Evolutionary conservation across 2,113 vertebrate species (phyloP).

Genomic region (Tetrao urogallus): DNA sequence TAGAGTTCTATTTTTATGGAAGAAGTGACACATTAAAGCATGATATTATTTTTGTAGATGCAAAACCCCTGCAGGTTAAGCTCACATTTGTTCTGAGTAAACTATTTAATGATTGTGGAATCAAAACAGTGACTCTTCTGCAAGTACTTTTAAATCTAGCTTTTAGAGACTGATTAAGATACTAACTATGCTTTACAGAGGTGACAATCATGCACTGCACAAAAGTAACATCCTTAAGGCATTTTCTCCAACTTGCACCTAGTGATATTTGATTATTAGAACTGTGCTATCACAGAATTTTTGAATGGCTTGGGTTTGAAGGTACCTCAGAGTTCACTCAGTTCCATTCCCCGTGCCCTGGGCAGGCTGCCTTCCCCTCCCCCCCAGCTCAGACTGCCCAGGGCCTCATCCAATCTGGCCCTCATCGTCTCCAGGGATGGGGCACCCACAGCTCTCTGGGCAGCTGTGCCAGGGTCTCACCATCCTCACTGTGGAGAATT

Average conservation of each 20-base stretch:
- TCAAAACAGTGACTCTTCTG: conserved; percentile 19
- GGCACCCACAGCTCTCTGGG: too few relatives aligned
- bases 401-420: not conserved
- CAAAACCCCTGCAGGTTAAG: conserved; percentile 15
- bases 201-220: not conserved
- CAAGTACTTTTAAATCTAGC: not conserved
- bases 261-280: not conserved
- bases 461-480: not conserved
- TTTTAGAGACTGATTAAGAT: conserved; percentile 25
- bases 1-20: not conserved
- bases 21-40: not conserved
- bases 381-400: not conserved
- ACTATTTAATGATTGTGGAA: not conserved
- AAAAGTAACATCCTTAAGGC: not conserved
- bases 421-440: not conserved
- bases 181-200: not conserved
- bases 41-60: conserved; percentile 2
- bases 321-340: not conserved
- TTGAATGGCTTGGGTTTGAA: not conserved
- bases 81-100: not conserved
- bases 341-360: not conserved
- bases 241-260: not conserved
- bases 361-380: not conserved
- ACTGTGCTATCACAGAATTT: not conserved
- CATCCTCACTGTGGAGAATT: not conserved